Conservation (phyloP, 2,888 invertebrate genomes). For the Patella depressa region DNA sequence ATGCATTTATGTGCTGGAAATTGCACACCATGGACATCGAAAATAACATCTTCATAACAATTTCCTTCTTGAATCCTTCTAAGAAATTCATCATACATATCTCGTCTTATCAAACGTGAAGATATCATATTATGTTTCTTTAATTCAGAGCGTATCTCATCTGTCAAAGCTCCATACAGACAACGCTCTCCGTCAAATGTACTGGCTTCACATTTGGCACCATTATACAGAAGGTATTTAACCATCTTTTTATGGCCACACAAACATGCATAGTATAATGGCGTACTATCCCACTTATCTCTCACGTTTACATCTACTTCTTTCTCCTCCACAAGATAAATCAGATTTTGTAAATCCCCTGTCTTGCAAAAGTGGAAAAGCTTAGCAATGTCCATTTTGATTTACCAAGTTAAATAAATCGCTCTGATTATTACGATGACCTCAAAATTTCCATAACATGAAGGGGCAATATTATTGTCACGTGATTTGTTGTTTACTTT, state of each 20-base stretch:
- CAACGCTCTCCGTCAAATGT: conserved; percentile 76
- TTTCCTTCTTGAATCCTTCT: conserved; percentile 67
- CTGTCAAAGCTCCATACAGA: conserved; percentile 74
- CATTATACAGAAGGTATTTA: conserved; percentile 72
- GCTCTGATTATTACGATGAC: no score
- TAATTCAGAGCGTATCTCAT: conserved; percentile 72
- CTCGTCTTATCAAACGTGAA: conserved; percentile 70
- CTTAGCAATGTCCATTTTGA: conserved; percentile 54
- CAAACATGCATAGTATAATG: conserved; percentile 75
- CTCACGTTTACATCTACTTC: conserved; percentile 73
- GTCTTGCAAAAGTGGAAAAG: conserved; percentile 60
- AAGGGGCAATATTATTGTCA: no score
- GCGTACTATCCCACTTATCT: conserved; percentile 75
- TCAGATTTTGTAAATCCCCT: conserved; percentile 60
- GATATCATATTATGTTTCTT: conserved; percentile 72
- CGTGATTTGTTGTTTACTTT: no score
- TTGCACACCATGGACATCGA: conserved; percentile 69
- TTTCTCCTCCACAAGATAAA: conserved; percentile 72
- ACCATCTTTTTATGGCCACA: conserved; percentile 74
- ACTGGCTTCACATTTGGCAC: conserved; percentile 74
- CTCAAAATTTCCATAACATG: no score
- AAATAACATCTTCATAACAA: conserved; percentile 70
- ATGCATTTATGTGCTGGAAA: conserved; percentile 72
- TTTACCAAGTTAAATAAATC: no score
- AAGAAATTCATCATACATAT: conserved; percentile 73